A percentile compares a stretch with the other conserved stretches of the same genome.
Conservation (phyloP, 2,113 vertebrate genomes). For the Perca fluviatilis region DNA sequence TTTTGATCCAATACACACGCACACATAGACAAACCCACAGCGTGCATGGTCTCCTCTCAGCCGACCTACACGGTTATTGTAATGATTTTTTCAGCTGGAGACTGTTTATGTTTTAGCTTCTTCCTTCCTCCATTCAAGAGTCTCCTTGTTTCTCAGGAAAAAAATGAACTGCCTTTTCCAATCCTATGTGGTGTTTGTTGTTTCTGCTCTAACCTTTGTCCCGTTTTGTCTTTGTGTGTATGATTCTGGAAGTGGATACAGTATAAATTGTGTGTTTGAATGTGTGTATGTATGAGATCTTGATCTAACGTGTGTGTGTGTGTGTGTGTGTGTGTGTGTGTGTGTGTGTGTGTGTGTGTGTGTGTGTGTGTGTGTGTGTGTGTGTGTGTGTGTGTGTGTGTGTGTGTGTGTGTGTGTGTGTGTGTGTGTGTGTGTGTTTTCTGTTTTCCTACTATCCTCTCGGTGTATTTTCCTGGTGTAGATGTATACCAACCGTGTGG, state of each 20-base stretch:
- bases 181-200: constrained; percentile 44
- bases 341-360: constrained; percentile 23
- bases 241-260: not conserved
- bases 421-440: constrained; percentile 27
- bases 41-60: constrained; percentile 35
- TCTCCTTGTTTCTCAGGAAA: constrained; percentile 18
- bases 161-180: constrained; percentile 3
- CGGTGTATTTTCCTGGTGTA: constrained; percentile 86
- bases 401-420: constrained; percentile 35
- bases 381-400: constrained; percentile 12
- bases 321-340: constrained; percentile 51
- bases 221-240: constrained; percentile 33
- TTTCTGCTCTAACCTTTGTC: constrained; percentile 58
- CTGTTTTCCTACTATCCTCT: constrained; percentile 49
- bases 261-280: not conserved
- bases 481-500: constrained; percentile 98
- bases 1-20: constrained; percentile 21
- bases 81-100: constrained; percentile 50
- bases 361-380: constrained; percentile 24
- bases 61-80: constrained; percentile 20
- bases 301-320: constrained; percentile 65
- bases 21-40: constrained; percentile 30
- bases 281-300: not conserved
- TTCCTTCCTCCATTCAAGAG: constrained; percentile 2
- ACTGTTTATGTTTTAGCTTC: constrained; percentile 20